A percentile compares a stretch with the other conserved stretches of the same genome.
phyloP scores from a whole-genome alignment of 2,888 invertebrate genomes.

The Apotomis turbidana region DNA sequence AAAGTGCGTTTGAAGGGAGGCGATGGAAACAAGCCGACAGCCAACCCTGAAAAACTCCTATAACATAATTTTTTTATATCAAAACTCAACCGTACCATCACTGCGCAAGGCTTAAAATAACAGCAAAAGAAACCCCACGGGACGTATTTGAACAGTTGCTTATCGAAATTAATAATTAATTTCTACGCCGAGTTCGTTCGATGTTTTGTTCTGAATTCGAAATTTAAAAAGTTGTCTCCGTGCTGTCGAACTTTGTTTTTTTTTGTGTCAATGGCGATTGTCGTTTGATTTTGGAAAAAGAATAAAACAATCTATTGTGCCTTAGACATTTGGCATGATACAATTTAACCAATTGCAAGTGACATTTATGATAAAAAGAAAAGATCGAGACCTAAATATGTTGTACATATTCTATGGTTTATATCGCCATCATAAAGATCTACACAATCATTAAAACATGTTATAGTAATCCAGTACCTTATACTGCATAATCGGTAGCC shows the following conservation, averaged over 20 bases:
- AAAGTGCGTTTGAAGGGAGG: slow-evolving; percentile 42
- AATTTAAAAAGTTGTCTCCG: slow-evolving; percentile 72
- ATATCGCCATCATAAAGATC: not conserved
- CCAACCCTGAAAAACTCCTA: slow-evolving; percentile 7
- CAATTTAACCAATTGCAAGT: too few relatives aligned
- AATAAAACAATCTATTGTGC: not conserved
- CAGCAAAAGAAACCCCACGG: slow-evolving; percentile 42
- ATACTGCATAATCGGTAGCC: too few relatives aligned
- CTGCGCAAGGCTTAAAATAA: not conserved
- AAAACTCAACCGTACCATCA: not conserved
- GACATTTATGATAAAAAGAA: too few relatives aligned
- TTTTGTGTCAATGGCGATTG: slow-evolving; percentile 48
- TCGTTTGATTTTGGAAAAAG: slow-evolving; percentile 36
- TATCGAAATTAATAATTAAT: slow-evolving; percentile 77
- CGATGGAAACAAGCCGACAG: slow-evolving; percentile 56
- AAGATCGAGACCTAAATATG: too few relatives aligned
- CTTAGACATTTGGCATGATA: not conserved
- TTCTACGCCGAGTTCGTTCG: slow-evolving; percentile 70
- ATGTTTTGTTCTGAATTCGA: slow-evolving; percentile 75
- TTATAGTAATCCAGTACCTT: too few relatives aligned
- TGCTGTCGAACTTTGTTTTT: slow-evolving; percentile 49
- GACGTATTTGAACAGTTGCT: slow-evolving; percentile 48
- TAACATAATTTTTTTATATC: not conserved
- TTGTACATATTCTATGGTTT: not conserved
- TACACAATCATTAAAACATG: too few relatives aligned